phyloP scores from a whole-genome alignment of 1,140 invertebrate species.

The Camponotus vicinus region DNA sequence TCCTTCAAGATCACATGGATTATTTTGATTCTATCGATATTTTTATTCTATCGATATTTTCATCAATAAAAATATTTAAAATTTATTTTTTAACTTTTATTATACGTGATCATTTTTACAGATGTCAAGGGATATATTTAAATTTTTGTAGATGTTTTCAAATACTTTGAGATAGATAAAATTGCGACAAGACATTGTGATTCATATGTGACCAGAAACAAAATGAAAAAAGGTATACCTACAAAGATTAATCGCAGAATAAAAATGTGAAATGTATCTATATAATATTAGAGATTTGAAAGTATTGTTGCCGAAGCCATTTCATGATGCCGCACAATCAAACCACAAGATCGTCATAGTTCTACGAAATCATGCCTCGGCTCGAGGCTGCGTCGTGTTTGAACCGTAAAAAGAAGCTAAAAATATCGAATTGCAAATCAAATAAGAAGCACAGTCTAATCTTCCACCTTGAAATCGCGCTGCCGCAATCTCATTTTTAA shows the following conservation, averaged over 20 bases:
- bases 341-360: slow-evolving; percentile 62
- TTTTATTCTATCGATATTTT: no score
- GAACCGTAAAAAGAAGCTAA: slow-evolving; percentile 54
- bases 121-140: no score
- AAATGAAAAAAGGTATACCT: no score
- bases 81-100: no score
- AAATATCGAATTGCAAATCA: slow-evolving; percentile 80
- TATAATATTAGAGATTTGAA: neutral
- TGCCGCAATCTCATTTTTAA: slow-evolving; percentile 82
- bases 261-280: neutral
- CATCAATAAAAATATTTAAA: no score
- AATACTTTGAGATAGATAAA: no score
- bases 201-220: no score
- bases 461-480: slow-evolving; percentile 77
- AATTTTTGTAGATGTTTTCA: no score
- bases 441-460: slow-evolving; percentile 78
- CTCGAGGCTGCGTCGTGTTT: neutral
- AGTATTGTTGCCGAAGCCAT: slow-evolving; percentile 3
- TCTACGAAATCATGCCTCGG: slow-evolving; percentile 45
- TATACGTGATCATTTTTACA: no score
- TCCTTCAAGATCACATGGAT: neutral
- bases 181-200: no score
- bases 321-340: slow-evolving; percentile 21
- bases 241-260: neutral
- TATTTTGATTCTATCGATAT: no score